A percentile compares a stretch with the other conserved stretches of the same genome.
phyloP scores from a whole-genome alignment of 2,113 vertebrate genomes.

The cat (Felis catus) region F.catus_Fca126_mat1.0 CM031414.1:4552501-4553000 shows the following conservation, averaged over 20 bases:
- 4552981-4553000: not conserved
- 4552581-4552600: not conserved
- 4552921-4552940: not conserved
- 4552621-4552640: slow-evolving; percentile 34
- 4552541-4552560: accelerated
- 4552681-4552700: slow-evolving; percentile 41
- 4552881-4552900: too few relatives aligned
- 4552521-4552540: not conserved
- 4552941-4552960: not conserved
- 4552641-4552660: slow-evolving; percentile 20
- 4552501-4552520: not conserved
- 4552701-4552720: not conserved
- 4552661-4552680: slow-evolving; percentile 32
- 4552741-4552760: slow-evolving; percentile 86
- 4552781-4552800: not conserved
- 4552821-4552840: not conserved
- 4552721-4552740: slow-evolving; percentile 78
- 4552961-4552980: not conserved
- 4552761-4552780: slow-evolving; percentile 71
- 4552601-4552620: not conserved
- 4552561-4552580: not conserved
- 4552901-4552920: not conserved
- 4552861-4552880: not conserved
- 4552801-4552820: not conserved
- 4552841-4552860: not conserved